Evolutionary conservation across 2,888 invertebrate genomes (phyloP).

Genomic region (Pristionchus exspectatus): DNA sequence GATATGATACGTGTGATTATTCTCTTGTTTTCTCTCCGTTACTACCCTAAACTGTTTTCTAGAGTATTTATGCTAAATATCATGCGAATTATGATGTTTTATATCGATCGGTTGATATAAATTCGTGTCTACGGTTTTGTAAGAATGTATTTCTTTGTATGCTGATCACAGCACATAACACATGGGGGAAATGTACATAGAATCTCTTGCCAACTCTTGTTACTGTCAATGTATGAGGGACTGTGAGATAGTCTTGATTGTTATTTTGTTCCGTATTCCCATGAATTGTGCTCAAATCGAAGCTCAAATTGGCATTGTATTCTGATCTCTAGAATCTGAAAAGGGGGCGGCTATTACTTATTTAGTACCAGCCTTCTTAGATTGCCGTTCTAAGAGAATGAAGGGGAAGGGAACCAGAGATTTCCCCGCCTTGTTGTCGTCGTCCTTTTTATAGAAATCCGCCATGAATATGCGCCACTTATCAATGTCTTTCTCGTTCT

Average conservation of each 20-base stretch:
- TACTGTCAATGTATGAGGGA: background rate
- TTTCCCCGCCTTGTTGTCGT: background rate
- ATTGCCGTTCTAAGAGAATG: background rate
- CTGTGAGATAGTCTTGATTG: background rate
- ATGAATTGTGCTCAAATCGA: background rate
- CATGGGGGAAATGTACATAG: background rate
- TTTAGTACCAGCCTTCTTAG: background rate
- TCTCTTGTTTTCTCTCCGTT: background rate
- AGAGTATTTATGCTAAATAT: constrained; percentile 46
- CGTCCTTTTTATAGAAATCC: background rate
- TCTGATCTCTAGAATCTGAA: background rate
- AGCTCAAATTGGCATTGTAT: background rate
- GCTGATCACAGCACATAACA: background rate
- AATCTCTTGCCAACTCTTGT: background rate
- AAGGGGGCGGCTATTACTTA: background rate
- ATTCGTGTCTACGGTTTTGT: constrained; percentile 42
- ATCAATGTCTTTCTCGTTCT: background rate
- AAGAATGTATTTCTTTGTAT: background rate
- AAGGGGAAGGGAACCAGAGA: background rate
- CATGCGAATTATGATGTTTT: constrained; percentile 5
- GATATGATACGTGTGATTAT: constrained; percentile 46
- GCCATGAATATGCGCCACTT: background rate
- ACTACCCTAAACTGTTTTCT: constrained; percentile 1
- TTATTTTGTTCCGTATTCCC: background rate
- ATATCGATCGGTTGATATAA: constrained; percentile 47